Evolutionary conservation across 2,113 vertebrate species (phyloP).

Genomic region (Eupsittula cactorum): DNA sequence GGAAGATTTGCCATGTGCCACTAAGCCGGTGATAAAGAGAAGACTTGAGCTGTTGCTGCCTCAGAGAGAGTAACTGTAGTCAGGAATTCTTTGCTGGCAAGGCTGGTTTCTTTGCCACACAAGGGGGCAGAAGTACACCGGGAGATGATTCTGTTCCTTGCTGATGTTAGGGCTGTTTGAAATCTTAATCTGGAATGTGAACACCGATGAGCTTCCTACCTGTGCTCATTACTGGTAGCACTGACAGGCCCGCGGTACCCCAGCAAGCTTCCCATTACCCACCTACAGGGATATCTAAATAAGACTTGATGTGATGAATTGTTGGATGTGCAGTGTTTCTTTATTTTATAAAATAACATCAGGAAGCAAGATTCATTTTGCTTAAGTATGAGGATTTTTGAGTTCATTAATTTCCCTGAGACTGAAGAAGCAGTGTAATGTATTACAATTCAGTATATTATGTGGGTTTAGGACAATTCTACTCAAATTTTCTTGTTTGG

Average conservation of each 20-base stretch:
- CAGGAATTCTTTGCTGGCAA: background rate
- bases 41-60: background rate
- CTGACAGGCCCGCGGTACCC: background rate
- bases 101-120: background rate
- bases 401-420: background rate
- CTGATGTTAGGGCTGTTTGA: background rate
- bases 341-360: background rate
- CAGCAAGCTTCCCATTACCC: background rate
- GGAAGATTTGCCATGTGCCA: fast-evolving
- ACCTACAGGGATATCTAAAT: background rate
- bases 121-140: background rate
- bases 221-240: background rate
- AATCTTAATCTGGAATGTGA: background rate
- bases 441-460: background rate
- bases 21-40: background rate
- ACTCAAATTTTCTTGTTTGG: background rate
- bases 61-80: background rate
- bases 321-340: background rate
- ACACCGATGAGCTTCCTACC: background rate
- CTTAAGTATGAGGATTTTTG: fast-evolving
- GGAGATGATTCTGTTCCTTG: background rate
- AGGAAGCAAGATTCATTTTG: background rate
- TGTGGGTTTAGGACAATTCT: background rate
- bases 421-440: background rate
- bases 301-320: background rate